Evolutionary conservation across 2,888 invertebrate genomes (phyloP).

Genomic region (Eurytoma californica): DNA sequence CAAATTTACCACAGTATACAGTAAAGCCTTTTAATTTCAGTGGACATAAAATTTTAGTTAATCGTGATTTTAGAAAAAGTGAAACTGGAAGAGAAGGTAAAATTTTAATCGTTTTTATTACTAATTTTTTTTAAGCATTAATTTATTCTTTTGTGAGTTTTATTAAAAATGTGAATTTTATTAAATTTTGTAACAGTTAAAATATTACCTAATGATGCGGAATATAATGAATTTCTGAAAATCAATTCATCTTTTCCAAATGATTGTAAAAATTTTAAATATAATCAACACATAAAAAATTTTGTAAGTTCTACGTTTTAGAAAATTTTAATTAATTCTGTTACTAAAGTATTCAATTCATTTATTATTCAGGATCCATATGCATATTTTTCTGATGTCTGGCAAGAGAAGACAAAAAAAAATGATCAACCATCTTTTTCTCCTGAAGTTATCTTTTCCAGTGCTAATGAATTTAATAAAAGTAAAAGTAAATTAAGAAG

Average conservation of each 20-base stretch:
- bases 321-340: neutral
- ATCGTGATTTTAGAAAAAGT: constrained; percentile 15
- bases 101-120: constrained; percentile 40
- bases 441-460: constrained; percentile 3
- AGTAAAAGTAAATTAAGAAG: too few species aligned
- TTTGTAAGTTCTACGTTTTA: neutral
- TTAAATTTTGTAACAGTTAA: neutral
- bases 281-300: neutral
- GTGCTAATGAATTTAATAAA: neutral
- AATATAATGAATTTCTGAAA: constrained; percentile 5
- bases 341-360: neutral
- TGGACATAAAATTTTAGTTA: constrained; percentile 20
- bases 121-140: neutral
- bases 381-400: constrained; percentile 72
- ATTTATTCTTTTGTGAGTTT: too few species aligned
- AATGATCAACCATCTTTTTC: neutral
- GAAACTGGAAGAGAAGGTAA: constrained; percentile 54
- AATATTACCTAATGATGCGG: neutral
- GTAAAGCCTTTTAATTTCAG: constrained; percentile 1
- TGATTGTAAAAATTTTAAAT: neutral
- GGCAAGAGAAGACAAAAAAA: constrained; percentile 66
- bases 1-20: neutral
- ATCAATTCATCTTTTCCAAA: neutral
- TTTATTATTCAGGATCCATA: constrained; percentile 60
- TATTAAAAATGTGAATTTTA: neutral